These are phyloP conservation scores for Ceuthmochares aereus DNA, from an alignment of 2,113 vertebrate genomes.

Conservation along the genomic window DNA sequence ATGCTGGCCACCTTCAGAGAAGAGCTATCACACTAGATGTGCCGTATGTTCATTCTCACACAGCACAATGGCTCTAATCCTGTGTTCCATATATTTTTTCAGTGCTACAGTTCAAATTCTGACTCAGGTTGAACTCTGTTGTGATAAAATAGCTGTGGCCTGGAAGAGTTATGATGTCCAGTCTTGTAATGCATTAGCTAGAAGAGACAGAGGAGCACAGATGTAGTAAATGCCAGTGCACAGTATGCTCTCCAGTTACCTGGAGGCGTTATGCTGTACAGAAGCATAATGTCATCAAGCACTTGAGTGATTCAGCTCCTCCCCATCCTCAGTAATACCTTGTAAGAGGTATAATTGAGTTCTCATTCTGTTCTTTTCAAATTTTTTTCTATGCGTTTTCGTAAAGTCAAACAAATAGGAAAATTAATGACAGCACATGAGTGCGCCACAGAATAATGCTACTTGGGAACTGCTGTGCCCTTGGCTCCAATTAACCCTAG, in stretches of 20 bases:
- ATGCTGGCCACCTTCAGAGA: background rate
- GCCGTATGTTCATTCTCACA: background rate
- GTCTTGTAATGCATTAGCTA: background rate
- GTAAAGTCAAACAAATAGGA: constrained; percentile 59
- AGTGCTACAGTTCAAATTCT: background rate
- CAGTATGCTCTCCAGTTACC: background rate
- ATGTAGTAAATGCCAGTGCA: constrained; percentile 23
- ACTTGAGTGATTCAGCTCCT: constrained; percentile 11
- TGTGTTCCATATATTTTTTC: background rate
- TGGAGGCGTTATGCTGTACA: background rate
- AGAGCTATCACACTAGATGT: background rate
- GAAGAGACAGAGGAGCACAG: background rate
- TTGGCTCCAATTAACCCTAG: constrained; percentile 62
- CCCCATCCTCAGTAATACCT: background rate
- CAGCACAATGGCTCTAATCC: background rate
- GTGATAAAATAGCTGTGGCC: background rate
- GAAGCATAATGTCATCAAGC: background rate
- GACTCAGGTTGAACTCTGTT: background rate
- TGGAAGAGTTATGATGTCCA: background rate
- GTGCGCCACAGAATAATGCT: constrained; percentile 38
- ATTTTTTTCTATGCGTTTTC: constrained; percentile 32
- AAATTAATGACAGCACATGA: constrained; percentile 62
- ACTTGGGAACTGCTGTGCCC: constrained; percentile 46
- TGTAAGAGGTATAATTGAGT: constrained; percentile 31
- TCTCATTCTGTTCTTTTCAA: background rate